A percentile compares a stretch with the other conserved stretches of the same genome.
phyloP scores from a whole-genome alignment of 37 sponge, comb jelly and placozoan genomes.

The Halichondria panicea region DNA sequence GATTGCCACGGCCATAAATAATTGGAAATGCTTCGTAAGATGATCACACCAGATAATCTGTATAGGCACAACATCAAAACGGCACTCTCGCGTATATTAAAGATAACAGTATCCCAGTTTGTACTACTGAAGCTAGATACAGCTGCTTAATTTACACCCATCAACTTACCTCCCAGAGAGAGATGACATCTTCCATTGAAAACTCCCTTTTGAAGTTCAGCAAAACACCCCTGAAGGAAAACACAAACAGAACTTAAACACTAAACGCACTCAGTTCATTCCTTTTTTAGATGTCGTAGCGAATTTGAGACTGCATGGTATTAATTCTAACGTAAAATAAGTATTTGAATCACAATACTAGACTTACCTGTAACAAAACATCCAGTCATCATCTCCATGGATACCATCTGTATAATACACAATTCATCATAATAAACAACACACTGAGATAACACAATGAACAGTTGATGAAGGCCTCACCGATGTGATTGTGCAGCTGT shows the following conservation, averaged over 20 bases:
- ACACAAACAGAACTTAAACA: neutral
- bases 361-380: slow-evolving; percentile 32
- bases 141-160: neutral
- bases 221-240: slow-evolving; percentile 18
- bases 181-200: slow-evolving; percentile 8
- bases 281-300: too few relatives aligned
- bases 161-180: slow-evolving; percentile 41
- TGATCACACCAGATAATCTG: slow-evolving; percentile 39
- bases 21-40: slow-evolving; percentile 5
- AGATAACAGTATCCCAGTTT: neutral
- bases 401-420: slow-evolving; percentile 7
- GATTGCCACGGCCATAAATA: slow-evolving; percentile 23
- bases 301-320: too few relatives aligned
- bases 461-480: slow-evolving; percentile 3
- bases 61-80: neutral
- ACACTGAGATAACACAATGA: neutral
- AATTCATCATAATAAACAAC: neutral
- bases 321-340: neutral
- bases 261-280: too few relatives aligned
- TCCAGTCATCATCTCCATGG: slow-evolving; percentile 25
- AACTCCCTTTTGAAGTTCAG: slow-evolving; percentile 49
- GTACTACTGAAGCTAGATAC: neutral
- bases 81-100: neutral
- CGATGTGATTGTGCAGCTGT: slow-evolving; percentile 17
- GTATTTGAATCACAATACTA: neutral